Percentiles rank a stretch among this genome's conserved stretches.
These are phyloP conservation scores for Ommatoiulus sabulosus DNA, from an alignment of 2,888 invertebrate genomes.

Conservation along the genomic window DNA sequence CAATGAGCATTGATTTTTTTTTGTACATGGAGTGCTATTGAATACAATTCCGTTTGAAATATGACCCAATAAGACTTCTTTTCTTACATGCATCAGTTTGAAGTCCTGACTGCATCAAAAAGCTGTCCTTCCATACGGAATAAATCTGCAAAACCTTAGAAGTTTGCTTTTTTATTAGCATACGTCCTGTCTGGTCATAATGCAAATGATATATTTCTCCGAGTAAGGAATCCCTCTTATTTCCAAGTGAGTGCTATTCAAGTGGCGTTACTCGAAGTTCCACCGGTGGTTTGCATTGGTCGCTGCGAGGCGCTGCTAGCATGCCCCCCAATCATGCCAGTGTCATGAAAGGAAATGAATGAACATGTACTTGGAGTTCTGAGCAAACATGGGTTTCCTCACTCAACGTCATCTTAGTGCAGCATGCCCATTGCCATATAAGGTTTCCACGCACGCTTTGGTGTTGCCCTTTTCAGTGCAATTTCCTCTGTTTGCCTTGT, in stretches of 20 bases:
- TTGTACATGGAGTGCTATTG: background rate
- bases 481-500: conserved; percentile 18
- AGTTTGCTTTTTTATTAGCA: conserved; percentile 37
- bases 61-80: conserved; percentile 22
- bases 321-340: background rate
- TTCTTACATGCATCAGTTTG: conserved; percentile 22
- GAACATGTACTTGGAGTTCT: conserved; percentile 18
- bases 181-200: conserved; percentile 16
- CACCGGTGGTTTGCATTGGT: background rate
- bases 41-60: conserved; percentile 41
- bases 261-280: background rate
- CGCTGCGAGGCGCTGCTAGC: background rate
- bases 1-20: conserved; percentile 5
- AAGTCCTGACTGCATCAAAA: background rate
- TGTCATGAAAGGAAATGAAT: background rate
- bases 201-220: conserved; percentile 41
- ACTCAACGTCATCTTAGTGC: background rate
- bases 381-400: conserved; percentile 5
- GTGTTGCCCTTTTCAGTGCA: background rate
- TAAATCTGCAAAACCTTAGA: conserved; percentile 35
- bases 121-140: conserved; percentile 27
- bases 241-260: background rate
- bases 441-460: background rate
- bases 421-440: background rate
- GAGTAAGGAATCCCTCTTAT: background rate